Base-by-base conservation (phyloP, 2,888 invertebrate genomes). In the Epirrhoe tristata region DNA sequence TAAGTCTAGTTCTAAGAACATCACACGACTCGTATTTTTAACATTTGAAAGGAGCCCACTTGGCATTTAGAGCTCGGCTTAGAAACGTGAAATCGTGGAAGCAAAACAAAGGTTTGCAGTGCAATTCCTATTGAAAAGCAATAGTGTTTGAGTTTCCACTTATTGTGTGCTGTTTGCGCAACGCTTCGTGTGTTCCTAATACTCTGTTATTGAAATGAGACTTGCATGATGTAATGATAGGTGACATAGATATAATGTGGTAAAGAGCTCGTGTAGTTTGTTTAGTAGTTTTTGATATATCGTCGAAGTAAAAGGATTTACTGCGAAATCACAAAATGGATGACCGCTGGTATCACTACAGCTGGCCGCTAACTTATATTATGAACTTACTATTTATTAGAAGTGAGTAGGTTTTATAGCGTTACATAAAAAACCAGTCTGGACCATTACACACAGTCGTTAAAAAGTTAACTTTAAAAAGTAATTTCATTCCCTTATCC, bases 21-120 rank as follows among this genome's bases (percentile, higher is more conserved):
- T 39, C 74, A 70, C 63, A 61, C 63, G 70, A 66, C 69, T 66
- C 64, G 48, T 72, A 70, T 68, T 70, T 70, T 67, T 70, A 72
- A 70, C 66, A 24, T 53, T 54, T 50, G 67, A 63, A 63, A 63
- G 56, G 61, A 69, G 62, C 55, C 52, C 56, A 62, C 54, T 72
- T 63, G 64, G 60, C 58, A 59, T 51, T 34, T 51, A 52, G 52
- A 58, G 52, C 56, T 43, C 34, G 39, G 56, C 14, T 50, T 58
- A 10, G 58, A 63, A 67, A 59, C 58, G 59, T 63, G 58, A 59
- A 63, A 57, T 63, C 17, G 63, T 51, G 50, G 34, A 51, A 48
- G 34, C 58, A 62, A 62, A 62, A 54, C 54, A 55, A 58, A 50
- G 43, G 43, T 59, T 24, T 59, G 58, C 55, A 39, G 48, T 51